Base-by-base conservation (phyloP, 2,888 invertebrate genomes). In the Erebia aethiops region DNA sequence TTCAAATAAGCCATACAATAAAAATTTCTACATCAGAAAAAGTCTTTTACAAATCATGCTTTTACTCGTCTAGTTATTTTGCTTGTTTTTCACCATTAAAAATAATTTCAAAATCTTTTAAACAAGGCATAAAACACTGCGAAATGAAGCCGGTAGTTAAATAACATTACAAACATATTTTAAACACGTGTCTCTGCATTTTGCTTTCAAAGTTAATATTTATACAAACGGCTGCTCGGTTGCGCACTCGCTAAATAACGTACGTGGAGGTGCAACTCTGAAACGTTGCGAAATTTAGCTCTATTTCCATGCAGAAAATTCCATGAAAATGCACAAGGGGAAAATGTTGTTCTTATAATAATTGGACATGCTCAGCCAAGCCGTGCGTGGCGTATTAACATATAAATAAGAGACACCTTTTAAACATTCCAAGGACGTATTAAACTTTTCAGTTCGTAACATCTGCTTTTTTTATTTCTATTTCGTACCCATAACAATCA, bases 281-380 rank as follows among this genome's bases (percentile, higher is more conserved):
- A 83, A 83, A 85, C 83, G 84, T 82, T 79, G 85, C 75, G 74
- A 84, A 88, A 87, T 87, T 87, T 84, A 81, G 84, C 85, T 85
- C 85, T 76, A 79, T 78, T 80, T 79, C 75, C 73, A 80, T 79
- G 77, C 78, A 85, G 88, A 89, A 89, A 60, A 88, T 85, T 88
- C 82, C 82, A 88, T 90, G 88, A 89, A 91, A 92, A 88, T 90
- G 87, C 90, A 87, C 84, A 85, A 84, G 85, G 84, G 54, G 83
- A 85, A 86, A 89, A 88, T 87, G 87, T 88, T 90, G 88, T 89
- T 89, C 88, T 88, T 88, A 88, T 91, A 91, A 91, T 91, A 91
- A 91, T 91, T 90, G 90, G 84, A 88, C 90, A 91, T 90, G 87
- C 91, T 90, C 82, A 84, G 86, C 87, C 89, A 85, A 89, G 87